Evolutionary conservation across 2,113 vertebrate species (phyloP).

Genomic region (Gopherus evgoodei): DNA sequence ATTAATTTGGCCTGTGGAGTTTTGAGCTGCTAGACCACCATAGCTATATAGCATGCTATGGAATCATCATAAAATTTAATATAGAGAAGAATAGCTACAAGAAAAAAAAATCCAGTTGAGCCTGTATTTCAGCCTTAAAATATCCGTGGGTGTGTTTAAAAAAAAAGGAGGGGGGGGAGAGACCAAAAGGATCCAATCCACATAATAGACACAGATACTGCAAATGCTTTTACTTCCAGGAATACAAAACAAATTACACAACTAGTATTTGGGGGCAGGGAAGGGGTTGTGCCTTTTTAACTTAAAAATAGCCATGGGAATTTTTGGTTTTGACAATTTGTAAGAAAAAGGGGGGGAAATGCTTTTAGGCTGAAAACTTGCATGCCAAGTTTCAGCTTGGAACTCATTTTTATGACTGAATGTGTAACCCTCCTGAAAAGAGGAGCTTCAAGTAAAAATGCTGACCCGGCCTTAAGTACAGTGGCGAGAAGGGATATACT

Average conservation of each 20-base stretch:
- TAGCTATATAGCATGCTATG: neutral
- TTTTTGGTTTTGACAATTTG: constrained; percentile 65
- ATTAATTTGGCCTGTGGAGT: neutral
- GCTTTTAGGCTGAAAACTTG: constrained; percentile 58
- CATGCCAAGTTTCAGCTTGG: constrained; percentile 71
- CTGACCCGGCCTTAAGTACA: constrained; percentile 70
- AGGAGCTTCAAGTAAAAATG: constrained; percentile 61
- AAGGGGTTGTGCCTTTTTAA: neutral
- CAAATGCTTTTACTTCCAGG: constrained; percentile 62
- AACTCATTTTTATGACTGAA: constrained; percentile 75
- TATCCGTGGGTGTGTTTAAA: constrained; percentile 37
- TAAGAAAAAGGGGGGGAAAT: constrained; percentile 16
- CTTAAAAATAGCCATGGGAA: constrained; percentile 59
- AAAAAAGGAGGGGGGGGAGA: neutral
- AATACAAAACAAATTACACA: constrained; percentile 29
- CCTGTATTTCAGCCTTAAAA: constrained; percentile 38
- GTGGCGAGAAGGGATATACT: constrained; percentile 30
- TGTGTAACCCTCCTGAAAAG: constrained; percentile 67
- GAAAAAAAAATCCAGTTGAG: neutral
- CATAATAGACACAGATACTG: constrained; percentile 27
- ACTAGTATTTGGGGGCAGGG: constrained; percentile 14
- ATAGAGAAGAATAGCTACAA: constrained; percentile 16
- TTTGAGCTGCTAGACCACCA: constrained; percentile 45
- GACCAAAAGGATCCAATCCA: constrained; percentile 8
- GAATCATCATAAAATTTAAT: neutral